These are phyloP conservation scores for Lipotes vexillifer DNA, from an alignment of 2,113 vertebrate species.

Conservation along the genomic window DNA sequence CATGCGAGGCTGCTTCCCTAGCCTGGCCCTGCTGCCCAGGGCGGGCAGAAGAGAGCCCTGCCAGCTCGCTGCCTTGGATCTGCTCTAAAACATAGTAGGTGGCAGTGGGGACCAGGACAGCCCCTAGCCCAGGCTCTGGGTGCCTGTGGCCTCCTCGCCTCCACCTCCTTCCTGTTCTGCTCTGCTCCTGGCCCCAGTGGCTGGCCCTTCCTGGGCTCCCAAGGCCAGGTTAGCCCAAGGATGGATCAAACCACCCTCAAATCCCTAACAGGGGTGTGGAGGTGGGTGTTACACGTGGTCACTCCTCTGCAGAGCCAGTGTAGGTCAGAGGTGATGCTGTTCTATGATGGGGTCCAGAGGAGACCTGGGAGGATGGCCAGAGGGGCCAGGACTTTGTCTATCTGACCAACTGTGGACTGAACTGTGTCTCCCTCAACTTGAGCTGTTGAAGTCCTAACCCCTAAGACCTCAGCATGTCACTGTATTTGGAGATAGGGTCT, in stretches of 20 bases:
- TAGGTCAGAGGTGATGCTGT: neutral
- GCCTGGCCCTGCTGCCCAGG: neutral
- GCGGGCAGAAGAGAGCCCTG: neutral
- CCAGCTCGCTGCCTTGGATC: neutral
- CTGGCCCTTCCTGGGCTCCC: neutral
- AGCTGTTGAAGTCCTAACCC: neutral
- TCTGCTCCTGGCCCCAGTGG: neutral
- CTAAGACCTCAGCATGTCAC: neutral
- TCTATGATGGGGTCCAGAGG: neutral
- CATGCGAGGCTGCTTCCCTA: neutral
- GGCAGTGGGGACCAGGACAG: neutral
- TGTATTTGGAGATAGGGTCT: neutral
- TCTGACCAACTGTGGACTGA: rapidly evolving
- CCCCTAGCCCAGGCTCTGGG: neutral
- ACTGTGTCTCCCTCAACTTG: neutral
- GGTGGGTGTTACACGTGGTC: neutral
- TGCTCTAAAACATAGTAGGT: neutral
- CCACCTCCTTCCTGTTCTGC: neutral
- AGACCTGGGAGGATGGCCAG: neutral
- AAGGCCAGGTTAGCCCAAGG: neutral
- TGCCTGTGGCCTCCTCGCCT: neutral
- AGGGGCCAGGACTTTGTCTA: neutral
- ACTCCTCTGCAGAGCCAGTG: neutral
- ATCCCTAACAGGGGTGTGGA: no score
- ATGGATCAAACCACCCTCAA: neutral